Evolutionary conservation across 2,888 invertebrate genomes (phyloP).

Genomic region (Drosophila parthenogenetica): DNA sequence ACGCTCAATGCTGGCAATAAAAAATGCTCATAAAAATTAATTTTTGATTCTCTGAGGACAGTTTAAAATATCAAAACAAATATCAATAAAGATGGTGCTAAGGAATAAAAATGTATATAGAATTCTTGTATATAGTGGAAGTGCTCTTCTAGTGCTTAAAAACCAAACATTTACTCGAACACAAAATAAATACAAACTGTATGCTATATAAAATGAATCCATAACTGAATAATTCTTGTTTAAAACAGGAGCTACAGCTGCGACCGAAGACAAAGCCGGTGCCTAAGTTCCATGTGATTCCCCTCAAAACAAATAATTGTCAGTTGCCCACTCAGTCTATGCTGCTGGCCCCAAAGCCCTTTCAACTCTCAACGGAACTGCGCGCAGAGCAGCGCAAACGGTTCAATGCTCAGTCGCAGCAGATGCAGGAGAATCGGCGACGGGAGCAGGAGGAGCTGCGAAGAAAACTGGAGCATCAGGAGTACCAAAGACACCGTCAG

Average conservation of each 20-base stretch:
- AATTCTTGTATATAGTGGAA: too few species aligned
- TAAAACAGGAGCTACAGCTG: background rate
- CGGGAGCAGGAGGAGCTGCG: conserved; percentile 39
- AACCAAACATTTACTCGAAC: too few species aligned
- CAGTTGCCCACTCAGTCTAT: background rate
- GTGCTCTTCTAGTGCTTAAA: too few species aligned
- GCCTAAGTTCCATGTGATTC: conserved; percentile 6
- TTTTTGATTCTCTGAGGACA: too few species aligned
- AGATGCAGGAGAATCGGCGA: conserved; percentile 44
- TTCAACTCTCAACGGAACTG: conserved; percentile 49
- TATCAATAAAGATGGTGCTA: too few species aligned
- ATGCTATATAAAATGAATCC: too few species aligned
- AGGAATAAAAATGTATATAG: too few species aligned
- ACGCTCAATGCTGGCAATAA: too few species aligned
- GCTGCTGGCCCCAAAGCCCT: conserved; percentile 40
- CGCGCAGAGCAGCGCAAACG: conserved; percentile 63
- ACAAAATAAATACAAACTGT: too few species aligned
- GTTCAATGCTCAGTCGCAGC: conserved; percentile 45
- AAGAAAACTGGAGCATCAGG: conserved; percentile 31
- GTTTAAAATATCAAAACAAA: too few species aligned
- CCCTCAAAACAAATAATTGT: conserved; percentile 35
- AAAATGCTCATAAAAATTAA: too few species aligned
- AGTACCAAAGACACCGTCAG: conserved; percentile 50
- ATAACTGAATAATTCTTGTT: background rate
- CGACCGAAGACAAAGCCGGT: conserved; percentile 23